Percentiles rank a stretch among this genome's conserved stretches.
Conservation (phyloP, 2,797 vertebrate species). For the Acanthopagrus latus region DNA sequence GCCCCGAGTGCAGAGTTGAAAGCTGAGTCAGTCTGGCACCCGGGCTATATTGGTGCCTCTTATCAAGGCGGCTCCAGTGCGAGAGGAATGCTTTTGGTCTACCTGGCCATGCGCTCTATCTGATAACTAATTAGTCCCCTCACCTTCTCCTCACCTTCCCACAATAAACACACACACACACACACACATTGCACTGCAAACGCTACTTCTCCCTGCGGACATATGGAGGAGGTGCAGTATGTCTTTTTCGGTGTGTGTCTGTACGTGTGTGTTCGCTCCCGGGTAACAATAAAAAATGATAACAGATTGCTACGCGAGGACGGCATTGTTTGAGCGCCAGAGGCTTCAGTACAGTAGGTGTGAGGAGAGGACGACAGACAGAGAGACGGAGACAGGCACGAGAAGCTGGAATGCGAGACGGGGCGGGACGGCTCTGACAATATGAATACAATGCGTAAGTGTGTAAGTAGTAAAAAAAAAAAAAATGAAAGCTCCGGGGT, state of each 20-base stretch:
- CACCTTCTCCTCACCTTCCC: slow-evolving; percentile 57
- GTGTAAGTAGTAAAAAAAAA: slow-evolving; percentile 70
- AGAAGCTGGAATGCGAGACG: slow-evolving; percentile 39
- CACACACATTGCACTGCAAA: slow-evolving; percentile 26
- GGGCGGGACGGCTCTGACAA: slow-evolving; percentile 51
- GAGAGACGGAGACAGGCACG: slow-evolving; percentile 28
- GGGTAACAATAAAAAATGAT: slow-evolving; percentile 34
- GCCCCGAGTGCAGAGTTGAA: slow-evolving; percentile 50
- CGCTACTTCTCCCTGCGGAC: slow-evolving; percentile 42
- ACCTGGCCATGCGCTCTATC: slow-evolving; percentile 55
- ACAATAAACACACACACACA: slow-evolving; percentile 21
- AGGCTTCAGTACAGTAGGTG: slow-evolving; percentile 17
- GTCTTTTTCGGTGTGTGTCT: slow-evolving; percentile 21
- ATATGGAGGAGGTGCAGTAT: slow-evolving; percentile 28
- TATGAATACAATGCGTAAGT: slow-evolving; percentile 52
- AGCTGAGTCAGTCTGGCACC: slow-evolving; percentile 69
- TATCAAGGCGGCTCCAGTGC: slow-evolving; percentile 56
- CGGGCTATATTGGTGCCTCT: slow-evolving; percentile 41
- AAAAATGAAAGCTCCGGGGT: slow-evolving; percentile 65
- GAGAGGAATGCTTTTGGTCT: slow-evolving; percentile 65
- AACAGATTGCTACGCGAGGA: slow-evolving; percentile 30
- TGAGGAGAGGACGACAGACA: slow-evolving; percentile 24
- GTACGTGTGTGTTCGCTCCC: slow-evolving; percentile 11
- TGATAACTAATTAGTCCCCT: slow-evolving; percentile 61
- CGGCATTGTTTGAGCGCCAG: slow-evolving; percentile 23